These are phyloP conservation scores for Eudiplozoon nipponicum DNA, from an alignment of 2,888 invertebrate species.

Conservation along the genomic window DNA sequence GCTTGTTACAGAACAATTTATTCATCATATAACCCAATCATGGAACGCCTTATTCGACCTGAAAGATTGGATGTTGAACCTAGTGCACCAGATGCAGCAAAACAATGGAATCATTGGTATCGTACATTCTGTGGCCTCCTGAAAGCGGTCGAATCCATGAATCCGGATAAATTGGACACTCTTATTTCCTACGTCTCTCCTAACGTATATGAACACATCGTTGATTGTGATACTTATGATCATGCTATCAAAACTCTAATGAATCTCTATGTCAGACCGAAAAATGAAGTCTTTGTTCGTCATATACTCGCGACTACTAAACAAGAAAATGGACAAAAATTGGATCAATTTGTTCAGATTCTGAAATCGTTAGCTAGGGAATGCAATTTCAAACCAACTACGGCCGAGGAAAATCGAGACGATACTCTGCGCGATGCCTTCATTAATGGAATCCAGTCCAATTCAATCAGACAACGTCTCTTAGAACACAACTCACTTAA, in stretches of 20 bases:
- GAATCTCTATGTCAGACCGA: neutral
- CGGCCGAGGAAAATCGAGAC: conserved; percentile 1
- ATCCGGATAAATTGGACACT: conserved; percentile 3
- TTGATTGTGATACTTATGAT: conserved; percentile 5
- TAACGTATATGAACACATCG: conserved; percentile 4
- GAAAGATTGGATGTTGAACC: conserved; percentile 5
- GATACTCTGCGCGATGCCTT: conserved; percentile 6
- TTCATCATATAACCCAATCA: neutral
- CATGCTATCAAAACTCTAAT: neutral
- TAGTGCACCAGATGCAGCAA: conserved; percentile 2
- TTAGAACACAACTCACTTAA: neutral
- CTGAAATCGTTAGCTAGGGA: neutral
- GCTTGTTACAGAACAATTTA: too few relatives aligned
- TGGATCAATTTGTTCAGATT: conserved; percentile 8
- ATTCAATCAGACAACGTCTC: conserved; percentile 3
- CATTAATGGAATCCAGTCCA: conserved; percentile 5
- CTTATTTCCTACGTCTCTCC: conserved; percentile 7
- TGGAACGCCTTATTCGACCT: conserved; percentile 4
- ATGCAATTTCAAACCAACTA: conserved; percentile 2
- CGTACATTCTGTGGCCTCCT: conserved; percentile 4
- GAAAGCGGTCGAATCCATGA: neutral
- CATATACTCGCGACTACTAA: conserved; percentile 5
- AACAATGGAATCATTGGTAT: conserved; percentile 4
- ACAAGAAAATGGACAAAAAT: neutral
- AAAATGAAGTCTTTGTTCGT: conserved; percentile 7